These are phyloP conservation scores for Sepioteuthis lessoniana DNA, from an alignment of 2,888 invertebrate genomes.

Conservation along the genomic window DNA sequence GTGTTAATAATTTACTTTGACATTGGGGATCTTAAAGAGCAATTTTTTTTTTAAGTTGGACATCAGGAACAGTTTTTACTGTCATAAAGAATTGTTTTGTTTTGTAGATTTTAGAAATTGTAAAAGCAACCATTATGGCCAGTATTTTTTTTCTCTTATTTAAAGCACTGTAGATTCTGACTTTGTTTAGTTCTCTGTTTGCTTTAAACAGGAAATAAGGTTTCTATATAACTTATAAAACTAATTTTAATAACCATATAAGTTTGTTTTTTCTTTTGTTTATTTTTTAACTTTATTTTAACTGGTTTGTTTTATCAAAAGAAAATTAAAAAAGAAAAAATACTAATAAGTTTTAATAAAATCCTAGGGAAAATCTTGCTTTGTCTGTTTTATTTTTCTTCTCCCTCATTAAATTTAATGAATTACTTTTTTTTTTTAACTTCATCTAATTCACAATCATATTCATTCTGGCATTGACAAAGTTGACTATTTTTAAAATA, in stretches of 20 bases:
- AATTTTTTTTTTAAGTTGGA: no score
- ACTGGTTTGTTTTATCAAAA: no score
- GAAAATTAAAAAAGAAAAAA: neutral
- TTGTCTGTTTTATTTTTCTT: conserved; percentile 2
- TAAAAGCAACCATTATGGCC: neutral
- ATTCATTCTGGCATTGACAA: no score
- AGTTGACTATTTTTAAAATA: no score
- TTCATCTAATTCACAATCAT: no score
- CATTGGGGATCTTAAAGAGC: no score
- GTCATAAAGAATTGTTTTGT: no score
- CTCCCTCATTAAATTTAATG: no score
- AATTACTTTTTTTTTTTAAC: no score
- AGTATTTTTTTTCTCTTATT: neutral
- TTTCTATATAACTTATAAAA: neutral
- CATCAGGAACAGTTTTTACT: no score
- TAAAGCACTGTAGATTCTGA: neutral
- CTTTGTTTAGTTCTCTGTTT: neutral
- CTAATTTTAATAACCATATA: neutral
- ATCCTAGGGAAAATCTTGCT: neutral
- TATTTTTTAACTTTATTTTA: neutral
- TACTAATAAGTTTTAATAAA: neutral
- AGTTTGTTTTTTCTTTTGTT: neutral
- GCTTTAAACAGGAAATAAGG: neutral
- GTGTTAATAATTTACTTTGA: no score
- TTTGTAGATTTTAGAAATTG: no score